phyloP scores from a whole-genome alignment of 2,888 invertebrate genomes.

The Caenorhabditis sinica region DNA sequence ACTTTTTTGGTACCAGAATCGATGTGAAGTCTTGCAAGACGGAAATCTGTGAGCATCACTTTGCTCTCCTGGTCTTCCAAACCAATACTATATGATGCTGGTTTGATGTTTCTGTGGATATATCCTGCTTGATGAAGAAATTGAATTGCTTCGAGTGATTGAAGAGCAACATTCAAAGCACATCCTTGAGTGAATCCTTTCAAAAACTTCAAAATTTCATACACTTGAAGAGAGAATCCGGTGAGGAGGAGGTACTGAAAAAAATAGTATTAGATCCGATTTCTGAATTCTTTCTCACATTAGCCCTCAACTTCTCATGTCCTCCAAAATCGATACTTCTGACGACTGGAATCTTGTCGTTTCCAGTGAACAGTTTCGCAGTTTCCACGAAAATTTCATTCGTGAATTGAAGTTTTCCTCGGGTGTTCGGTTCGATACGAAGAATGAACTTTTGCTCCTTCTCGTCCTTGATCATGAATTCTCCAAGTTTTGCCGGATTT shows the following conservation, averaged over 20 bases:
- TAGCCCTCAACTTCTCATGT: neutral
- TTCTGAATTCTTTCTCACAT: constrained; percentile 27
- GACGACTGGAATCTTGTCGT: constrained; percentile 15
- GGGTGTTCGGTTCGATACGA: constrained; percentile 33
- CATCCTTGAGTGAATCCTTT: constrained; percentile 36
- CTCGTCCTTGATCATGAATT: constrained; percentile 43
- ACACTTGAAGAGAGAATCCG: constrained; percentile 34
- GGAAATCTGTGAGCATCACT: constrained; percentile 46
- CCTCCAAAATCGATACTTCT: constrained; percentile 33
- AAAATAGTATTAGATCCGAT: neutral
- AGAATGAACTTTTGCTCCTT: constrained; percentile 21
- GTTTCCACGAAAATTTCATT: constrained; percentile 36
- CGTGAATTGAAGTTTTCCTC: constrained; percentile 21
- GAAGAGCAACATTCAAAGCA: constrained; percentile 40
- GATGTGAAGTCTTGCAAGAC: constrained; percentile 44
- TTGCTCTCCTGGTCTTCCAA: neutral
- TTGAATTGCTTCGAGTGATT: constrained; percentile 49
- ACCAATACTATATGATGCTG: constrained; percentile 45
- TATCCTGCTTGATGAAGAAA: constrained; percentile 50
- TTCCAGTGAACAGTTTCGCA: neutral
- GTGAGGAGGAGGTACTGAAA: constrained; percentile 45
- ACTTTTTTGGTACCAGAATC: constrained; percentile 23
- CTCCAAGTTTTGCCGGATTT: constrained; percentile 49
- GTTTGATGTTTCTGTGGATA: constrained; percentile 59
- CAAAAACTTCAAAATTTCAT: constrained; percentile 38